phyloP scores from a whole-genome alignment of 1,140 invertebrate species.

The Drosophila takahashii region DNA sequence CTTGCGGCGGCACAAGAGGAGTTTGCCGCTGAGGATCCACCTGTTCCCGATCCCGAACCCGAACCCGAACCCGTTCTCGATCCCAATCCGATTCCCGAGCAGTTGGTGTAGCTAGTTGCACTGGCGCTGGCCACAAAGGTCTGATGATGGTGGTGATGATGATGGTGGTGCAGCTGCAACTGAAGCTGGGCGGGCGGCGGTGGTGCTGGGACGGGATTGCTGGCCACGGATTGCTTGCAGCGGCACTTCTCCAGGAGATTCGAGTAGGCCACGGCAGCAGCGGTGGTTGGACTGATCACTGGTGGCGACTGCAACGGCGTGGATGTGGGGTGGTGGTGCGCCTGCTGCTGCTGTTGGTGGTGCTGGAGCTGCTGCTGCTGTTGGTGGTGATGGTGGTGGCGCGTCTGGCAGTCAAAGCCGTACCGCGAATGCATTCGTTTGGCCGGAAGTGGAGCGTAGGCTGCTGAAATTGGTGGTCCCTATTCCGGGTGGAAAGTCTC shows the following conservation, averaged over 20 bases:
- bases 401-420: conserved; percentile 76
- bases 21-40: conserved; percentile 9
- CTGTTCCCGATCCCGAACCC: not conserved
- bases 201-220: conserved; percentile 22
- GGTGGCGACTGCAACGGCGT: conserved; percentile 44
- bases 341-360: conserved; percentile 38
- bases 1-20: conserved; percentile 17
- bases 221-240: conserved; percentile 57
- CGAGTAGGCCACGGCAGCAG: conserved; percentile 52
- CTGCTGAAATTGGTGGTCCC: conserved; percentile 10
- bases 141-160: conserved; percentile 77
- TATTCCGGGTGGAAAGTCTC: not conserved
- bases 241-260: conserved; percentile 79
- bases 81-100: conserved; percentile 38
- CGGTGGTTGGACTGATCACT: conserved; percentile 25
- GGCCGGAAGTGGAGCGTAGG: conserved; percentile 36
- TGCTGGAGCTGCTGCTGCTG: conserved; percentile 50
- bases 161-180: conserved; percentile 69
- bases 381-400: conserved; percentile 63
- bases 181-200: conserved; percentile 63
- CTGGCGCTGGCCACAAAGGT: conserved; percentile 76
- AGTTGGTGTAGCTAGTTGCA: conserved; percentile 66
- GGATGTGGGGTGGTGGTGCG: conserved; percentile 29
- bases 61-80: conserved; percentile 16
- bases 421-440: conserved; percentile 84